Conservation (phyloP, 2,888 invertebrate genomes). For the Drosophila falleni region DNA sequence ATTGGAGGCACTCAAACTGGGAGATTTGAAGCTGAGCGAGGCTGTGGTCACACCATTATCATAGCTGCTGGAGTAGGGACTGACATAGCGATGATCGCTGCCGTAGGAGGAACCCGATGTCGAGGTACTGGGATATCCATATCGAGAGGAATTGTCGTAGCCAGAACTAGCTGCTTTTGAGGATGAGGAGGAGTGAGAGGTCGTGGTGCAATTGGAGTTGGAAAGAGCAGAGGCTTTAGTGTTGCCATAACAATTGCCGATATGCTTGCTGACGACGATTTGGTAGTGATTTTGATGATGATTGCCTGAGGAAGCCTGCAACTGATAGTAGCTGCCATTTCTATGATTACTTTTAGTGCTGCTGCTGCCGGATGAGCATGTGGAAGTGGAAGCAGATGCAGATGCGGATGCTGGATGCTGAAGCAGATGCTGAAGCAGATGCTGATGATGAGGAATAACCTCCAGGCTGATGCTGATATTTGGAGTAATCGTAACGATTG, state of each 20-base stretch:
- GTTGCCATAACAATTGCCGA: constrained; percentile 59
- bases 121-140: constrained; percentile 67
- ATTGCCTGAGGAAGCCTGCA: constrained; percentile 51
- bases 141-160: constrained; percentile 76
- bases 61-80: constrained; percentile 84
- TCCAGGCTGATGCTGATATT: constrained; percentile 49
- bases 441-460: constrained; percentile 39
- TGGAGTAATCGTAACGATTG: constrained; percentile 64
- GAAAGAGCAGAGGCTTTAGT: constrained; percentile 68
- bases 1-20: constrained; percentile 71
- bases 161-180: constrained; percentile 52
- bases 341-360: constrained; percentile 51
- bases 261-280: constrained; percentile 63
- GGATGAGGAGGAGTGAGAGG: constrained; percentile 20
- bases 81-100: constrained; percentile 84
- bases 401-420: constrained; percentile 33
- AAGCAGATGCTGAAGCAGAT: constrained; percentile 42
- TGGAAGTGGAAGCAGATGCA: constrained; percentile 36
- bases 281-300: constrained; percentile 61
- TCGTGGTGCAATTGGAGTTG: constrained; percentile 31
- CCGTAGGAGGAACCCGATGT: constrained; percentile 74
- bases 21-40: constrained; percentile 82
- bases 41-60: constrained; percentile 86
- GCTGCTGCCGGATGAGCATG: constrained; percentile 38
- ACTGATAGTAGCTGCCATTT: constrained; percentile 57